phyloP scores from a whole-genome alignment of 2,113 vertebrate genomes.

The Lamprotornis superbus region DNA sequence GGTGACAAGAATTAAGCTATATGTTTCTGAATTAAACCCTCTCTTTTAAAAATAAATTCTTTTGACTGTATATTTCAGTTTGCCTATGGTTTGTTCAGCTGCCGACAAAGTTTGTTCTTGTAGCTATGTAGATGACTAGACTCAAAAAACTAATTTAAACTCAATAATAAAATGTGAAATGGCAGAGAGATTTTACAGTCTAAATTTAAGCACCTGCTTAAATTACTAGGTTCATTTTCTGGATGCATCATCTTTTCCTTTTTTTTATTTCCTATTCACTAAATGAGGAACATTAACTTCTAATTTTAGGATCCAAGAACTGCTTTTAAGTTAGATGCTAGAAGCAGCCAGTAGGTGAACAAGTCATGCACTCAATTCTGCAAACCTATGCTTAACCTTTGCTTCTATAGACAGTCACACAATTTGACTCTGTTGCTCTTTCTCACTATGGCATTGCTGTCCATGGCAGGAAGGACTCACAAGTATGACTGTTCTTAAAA shows the following conservation, averaged over 20 bases:
- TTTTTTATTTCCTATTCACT: not conserved
- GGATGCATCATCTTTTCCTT: not conserved
- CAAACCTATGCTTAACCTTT: not conserved
- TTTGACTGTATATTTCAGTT: not conserved
- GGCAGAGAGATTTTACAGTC: not conserved
- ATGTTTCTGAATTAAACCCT: not conserved
- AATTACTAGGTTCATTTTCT: not conserved
- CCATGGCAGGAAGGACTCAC: not conserved
- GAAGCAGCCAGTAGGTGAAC: not conserved
- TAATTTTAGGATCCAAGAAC: not conserved
- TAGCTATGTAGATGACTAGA: not conserved
- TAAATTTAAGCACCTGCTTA: not conserved
- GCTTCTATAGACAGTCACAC: not conserved
- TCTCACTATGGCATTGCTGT: rapidly evolving
- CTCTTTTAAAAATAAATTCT: not conserved
- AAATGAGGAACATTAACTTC: not conserved
- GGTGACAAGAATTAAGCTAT: not conserved
- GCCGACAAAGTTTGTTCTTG: not conserved
- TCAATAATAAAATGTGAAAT: not conserved
- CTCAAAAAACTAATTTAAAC: not conserved
- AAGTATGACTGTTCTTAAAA: not conserved
- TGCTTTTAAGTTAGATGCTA: not conserved
- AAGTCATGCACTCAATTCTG: not conserved
- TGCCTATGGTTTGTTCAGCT: not conserved
- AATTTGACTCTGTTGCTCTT: not conserved